Evolutionary conservation across 1,140 invertebrate species (phyloP).

Genomic region (Brachionus rotundiformis): DNA sequence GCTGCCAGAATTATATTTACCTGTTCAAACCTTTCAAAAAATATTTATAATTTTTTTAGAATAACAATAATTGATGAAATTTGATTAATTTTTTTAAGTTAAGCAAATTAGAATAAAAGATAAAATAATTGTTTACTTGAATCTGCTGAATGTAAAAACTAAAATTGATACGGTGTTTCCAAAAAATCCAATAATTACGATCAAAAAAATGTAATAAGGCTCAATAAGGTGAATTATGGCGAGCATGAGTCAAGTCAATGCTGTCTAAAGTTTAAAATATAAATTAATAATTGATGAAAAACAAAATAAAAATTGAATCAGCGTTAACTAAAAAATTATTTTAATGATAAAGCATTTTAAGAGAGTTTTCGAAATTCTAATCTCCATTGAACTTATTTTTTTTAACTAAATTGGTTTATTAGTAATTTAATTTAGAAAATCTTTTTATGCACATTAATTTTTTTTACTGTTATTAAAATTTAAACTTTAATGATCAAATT

Average conservation of each 20-base stretch:
- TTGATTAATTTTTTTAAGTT: no score
- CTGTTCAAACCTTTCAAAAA: slow-evolving; percentile 65
- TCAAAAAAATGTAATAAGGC: slow-evolving; percentile 11
- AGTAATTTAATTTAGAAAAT: not conserved
- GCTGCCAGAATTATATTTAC: slow-evolving; percentile 68
- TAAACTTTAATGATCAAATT: not conserved
- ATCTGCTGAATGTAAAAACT: not conserved
- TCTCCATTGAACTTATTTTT: no score
- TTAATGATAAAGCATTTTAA: no score
- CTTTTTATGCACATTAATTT: not conserved
- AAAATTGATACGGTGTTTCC: slow-evolving; percentile 23
- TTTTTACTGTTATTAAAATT: not conserved
- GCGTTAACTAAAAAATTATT: no score
- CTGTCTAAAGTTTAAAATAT: not conserved
- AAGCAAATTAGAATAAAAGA: no score
- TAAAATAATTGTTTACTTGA: not conserved
- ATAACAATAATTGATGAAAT: no score
- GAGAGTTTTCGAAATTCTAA: not conserved
- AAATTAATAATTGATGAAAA: not conserved
- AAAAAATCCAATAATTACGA: slow-evolving; percentile 18
- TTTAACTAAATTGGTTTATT: no score
- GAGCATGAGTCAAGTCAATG: not conserved
- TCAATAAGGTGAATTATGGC: slow-evolving; percentile 5
- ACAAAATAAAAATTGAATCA: not conserved
- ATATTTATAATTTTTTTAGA: no score